A percentile compares a stretch with the other conserved stretches of the same genome.
Conservation (phyloP, 2,113 vertebrate genomes). For the Sylvietta virens region DNA sequence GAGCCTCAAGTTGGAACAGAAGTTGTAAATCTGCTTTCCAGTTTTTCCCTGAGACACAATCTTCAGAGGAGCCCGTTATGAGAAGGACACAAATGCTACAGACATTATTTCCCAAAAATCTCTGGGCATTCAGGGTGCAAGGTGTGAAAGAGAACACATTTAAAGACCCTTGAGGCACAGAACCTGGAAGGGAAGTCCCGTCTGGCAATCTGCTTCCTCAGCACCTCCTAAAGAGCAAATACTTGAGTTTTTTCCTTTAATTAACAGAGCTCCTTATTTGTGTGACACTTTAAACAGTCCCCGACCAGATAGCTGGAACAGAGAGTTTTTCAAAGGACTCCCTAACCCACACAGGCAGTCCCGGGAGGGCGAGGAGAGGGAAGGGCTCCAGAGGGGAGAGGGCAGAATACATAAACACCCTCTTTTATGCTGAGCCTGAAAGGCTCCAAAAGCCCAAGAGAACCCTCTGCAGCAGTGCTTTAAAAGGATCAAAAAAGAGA, state of each 20-base stretch:
- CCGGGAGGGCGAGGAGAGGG: neutral
- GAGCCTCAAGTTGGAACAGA: neutral
- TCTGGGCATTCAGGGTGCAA: neutral
- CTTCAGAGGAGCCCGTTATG: neutral
- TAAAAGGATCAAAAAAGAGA: neutral
- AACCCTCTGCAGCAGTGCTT: neutral
- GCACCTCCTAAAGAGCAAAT: neutral
- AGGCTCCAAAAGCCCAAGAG: constrained; percentile 12
- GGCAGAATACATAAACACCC: neutral
- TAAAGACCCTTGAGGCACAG: neutral
- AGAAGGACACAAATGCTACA: neutral
- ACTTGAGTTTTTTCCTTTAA: neutral
- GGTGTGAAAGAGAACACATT: neutral
- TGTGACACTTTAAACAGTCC: neutral
- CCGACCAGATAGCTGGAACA: neutral
- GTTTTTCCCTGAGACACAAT: neutral
- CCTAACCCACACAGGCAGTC: neutral
- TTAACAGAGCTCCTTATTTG: neutral
- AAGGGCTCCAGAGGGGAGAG: neutral
- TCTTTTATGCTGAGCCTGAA: neutral
- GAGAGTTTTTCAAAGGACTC: neutral
- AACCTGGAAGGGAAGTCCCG: neutral
- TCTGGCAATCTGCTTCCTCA: neutral
- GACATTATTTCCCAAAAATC: neutral
- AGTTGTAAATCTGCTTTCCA: neutral